Percentiles rank a stretch among this genome's conserved stretches.
phyloP scores from a whole-genome alignment of 2,797 vertebrate species.

The Rallus crepitans region DNA sequence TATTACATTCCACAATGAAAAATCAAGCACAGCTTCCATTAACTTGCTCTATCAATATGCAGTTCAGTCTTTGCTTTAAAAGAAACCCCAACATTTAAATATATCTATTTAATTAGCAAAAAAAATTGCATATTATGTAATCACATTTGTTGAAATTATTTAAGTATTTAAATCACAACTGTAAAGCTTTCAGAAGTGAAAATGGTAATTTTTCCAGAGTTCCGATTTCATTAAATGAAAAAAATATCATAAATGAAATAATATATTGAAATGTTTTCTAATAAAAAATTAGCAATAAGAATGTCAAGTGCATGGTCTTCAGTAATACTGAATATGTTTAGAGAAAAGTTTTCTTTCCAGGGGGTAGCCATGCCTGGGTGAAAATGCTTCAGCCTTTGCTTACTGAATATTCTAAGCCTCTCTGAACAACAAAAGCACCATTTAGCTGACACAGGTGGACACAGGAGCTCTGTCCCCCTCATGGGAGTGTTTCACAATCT shows the following conservation, averaged over 20 bases:
- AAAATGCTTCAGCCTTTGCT: neutral
- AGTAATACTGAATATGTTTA: neutral
- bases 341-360: neutral
- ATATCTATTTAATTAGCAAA: neutral
- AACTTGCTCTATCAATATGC: neutral
- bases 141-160: neutral
- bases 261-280: neutral
- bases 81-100: neutral
- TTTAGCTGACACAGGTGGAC: neutral
- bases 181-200: neutral
- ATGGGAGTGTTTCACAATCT: neutral
- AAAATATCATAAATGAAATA: neutral
- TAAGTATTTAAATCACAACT: neutral
- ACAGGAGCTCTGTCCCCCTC: neutral
- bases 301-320: neutral
- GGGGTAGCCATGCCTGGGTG: neutral
- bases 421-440: neutral
- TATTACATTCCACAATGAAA: neutral
- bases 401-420: neutral
- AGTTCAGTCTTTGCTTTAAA: accelerated
- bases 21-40: neutral
- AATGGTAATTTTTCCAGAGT: neutral
- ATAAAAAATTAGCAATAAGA: neutral
- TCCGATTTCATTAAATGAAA: neutral
- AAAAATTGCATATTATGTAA: too few species aligned